Conservation (phyloP, 2,113 vertebrate genomes). For the Ondatra zibethicus region DNA sequence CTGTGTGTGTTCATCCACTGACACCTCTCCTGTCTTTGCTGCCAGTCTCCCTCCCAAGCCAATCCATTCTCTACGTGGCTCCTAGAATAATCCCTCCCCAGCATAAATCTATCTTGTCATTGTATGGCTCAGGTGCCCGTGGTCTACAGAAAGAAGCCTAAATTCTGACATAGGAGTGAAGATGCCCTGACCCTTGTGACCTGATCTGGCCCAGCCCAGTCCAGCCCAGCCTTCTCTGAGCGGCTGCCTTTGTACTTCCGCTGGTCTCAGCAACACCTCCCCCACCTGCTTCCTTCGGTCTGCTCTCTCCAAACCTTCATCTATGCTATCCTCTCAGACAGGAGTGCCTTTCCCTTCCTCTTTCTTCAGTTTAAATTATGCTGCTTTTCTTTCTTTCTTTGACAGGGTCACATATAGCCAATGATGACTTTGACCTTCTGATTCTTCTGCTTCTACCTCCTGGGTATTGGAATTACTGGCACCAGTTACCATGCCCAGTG, state of each 20-base stretch:
- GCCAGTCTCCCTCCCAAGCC: neutral
- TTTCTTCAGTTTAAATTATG: slow-evolving; percentile 35
- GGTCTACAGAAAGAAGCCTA: slow-evolving; percentile 3
- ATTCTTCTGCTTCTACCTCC: neutral
- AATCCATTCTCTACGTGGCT: slow-evolving; percentile 23
- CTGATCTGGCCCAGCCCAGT: neutral
- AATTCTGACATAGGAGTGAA: neutral
- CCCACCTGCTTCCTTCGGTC: neutral
- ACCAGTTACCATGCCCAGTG: neutral
- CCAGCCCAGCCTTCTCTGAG: neutral
- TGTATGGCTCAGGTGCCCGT: neutral
- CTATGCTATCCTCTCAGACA: neutral
- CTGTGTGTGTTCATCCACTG: neutral
- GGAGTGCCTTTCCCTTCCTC: neutral
- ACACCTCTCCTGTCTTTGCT: neutral
- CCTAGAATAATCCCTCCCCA: slow-evolving; percentile 30
- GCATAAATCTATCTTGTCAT: neutral
- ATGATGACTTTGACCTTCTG: neutral
- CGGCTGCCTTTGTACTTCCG: neutral
- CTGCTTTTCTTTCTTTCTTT: neutral
- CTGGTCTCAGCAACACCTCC: neutral
- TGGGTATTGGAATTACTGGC: neutral
- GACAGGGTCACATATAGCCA: neutral
- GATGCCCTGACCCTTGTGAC: neutral
- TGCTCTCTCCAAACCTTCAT: neutral